phyloP scores from a whole-genome alignment of 2,797 vertebrate genomes.

The Gouania willdenowi region DNA sequence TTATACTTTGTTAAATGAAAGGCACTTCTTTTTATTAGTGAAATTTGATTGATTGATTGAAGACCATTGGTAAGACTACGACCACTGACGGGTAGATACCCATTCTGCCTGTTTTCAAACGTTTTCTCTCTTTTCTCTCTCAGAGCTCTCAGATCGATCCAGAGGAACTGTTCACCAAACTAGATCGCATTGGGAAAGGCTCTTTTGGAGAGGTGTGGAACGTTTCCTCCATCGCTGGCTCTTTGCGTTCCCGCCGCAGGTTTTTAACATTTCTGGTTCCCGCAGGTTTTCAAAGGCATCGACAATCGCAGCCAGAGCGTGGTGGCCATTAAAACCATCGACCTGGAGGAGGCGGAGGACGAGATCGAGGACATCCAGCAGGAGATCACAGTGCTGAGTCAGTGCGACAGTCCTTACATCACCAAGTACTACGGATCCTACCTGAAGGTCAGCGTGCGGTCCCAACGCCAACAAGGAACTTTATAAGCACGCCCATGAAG shows the following conservation, averaged over 20 bases:
- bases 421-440: conserved; percentile 97
- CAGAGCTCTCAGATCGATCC: conserved; percentile 88
- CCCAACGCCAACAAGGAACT: too few relatives aligned
- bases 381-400: conserved; percentile 97
- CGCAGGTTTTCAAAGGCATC: conserved; percentile 90
- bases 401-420: conserved; percentile 96
- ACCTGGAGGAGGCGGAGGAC: conserved; percentile 97
- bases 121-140: too few relatives aligned
- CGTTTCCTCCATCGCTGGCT: too few relatives aligned
- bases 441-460: conserved; percentile 80
- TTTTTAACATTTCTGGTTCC: not conserved
- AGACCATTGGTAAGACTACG: too few relatives aligned
- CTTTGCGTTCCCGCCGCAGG: not conserved
- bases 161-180: conserved; percentile 88
- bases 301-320: conserved; percentile 87
- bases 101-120: too few relatives aligned
- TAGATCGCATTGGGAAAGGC: conserved; percentile 91
- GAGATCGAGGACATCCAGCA: conserved; percentile 99
- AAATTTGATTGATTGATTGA: too few relatives aligned
- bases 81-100: too few relatives aligned
- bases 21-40: too few relatives aligned
- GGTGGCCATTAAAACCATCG: conserved; percentile 93
- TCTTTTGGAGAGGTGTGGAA: conserved; percentile 84
- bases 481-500: too few relatives aligned
- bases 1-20: too few relatives aligned